Evolutionary conservation across 2,888 invertebrate species (phyloP).

Genomic region (Furcula furcula): DNA sequence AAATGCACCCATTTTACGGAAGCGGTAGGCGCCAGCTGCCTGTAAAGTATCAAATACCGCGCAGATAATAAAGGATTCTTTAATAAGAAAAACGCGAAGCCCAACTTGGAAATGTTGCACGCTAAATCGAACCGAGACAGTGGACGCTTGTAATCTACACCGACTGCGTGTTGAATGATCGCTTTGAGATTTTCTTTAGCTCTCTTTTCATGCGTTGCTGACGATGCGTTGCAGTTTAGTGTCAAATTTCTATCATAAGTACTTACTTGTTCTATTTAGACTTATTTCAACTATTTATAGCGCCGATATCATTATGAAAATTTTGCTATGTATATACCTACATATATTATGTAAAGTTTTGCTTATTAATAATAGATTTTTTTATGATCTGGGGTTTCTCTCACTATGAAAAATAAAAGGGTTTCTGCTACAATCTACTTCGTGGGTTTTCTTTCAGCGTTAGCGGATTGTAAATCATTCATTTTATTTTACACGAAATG

Average conservation of each 20-base stretch:
- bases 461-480: no score
- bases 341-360: no score
- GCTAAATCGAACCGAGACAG: conserved; percentile 74
- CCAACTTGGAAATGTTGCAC: conserved; percentile 62
- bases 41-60: conserved; percentile 59
- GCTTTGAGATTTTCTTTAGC: conserved; percentile 51
- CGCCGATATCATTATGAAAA: no score
- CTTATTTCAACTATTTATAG: no score
- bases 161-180: conserved; percentile 51
- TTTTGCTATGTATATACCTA: no score
- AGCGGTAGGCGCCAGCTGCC: conserved; percentile 77
- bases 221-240: conserved; percentile 11
- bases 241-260: conserved; percentile 11
- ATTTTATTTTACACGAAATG: no score
- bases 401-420: no score
- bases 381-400: no score
- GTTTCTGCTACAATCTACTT: no score
- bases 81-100: conserved; percentile 69
- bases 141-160: conserved; percentile 62
- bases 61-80: conserved; percentile 67
- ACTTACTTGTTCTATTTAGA: no score
- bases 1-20: conserved; percentile 67
- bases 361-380: no score
- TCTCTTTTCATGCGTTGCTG: conserved; percentile 34
- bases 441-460: no score